Evolutionary conservation across 2,113 vertebrate species (phyloP).

Genomic region (Myotis yumanensis): DNA sequence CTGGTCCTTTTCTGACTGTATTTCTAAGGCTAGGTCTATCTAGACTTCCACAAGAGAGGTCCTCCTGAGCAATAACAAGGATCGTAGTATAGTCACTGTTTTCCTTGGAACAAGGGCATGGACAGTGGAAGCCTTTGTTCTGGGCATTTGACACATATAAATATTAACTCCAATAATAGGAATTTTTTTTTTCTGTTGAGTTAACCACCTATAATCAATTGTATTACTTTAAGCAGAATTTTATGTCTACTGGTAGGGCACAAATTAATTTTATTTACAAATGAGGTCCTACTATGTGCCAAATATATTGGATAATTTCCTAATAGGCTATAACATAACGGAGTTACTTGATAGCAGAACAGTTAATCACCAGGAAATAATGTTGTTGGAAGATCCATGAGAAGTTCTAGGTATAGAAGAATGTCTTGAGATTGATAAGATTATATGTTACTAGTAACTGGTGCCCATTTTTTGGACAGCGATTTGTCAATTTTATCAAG

Average conservation of each 20-base stretch:
- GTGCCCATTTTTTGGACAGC: background rate
- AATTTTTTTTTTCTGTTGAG: background rate
- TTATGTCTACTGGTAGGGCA: background rate
- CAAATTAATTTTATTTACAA: conserved; percentile 8
- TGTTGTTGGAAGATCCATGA: background rate
- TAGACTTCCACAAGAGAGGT: background rate
- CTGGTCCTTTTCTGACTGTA: background rate
- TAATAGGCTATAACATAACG: background rate
- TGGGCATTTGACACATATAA: background rate
- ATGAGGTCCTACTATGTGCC: background rate
- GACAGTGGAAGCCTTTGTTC: background rate
- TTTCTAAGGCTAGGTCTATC: background rate
- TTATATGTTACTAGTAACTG: background rate
- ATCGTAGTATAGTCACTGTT: background rate
- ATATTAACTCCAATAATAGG: background rate
- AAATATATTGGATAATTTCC: background rate
- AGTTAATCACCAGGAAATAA: background rate
- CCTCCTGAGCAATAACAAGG: background rate
- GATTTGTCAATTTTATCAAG: conserved; percentile 31
- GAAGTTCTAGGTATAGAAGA: background rate
- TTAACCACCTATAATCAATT: background rate
- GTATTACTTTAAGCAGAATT: background rate
- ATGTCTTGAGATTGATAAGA: conserved; percentile 4
- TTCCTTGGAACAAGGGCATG: background rate
- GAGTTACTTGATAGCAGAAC: background rate